Evolutionary conservation across 2,113 vertebrate species (phyloP).

Genomic region (Ascaphus truei): DNA sequence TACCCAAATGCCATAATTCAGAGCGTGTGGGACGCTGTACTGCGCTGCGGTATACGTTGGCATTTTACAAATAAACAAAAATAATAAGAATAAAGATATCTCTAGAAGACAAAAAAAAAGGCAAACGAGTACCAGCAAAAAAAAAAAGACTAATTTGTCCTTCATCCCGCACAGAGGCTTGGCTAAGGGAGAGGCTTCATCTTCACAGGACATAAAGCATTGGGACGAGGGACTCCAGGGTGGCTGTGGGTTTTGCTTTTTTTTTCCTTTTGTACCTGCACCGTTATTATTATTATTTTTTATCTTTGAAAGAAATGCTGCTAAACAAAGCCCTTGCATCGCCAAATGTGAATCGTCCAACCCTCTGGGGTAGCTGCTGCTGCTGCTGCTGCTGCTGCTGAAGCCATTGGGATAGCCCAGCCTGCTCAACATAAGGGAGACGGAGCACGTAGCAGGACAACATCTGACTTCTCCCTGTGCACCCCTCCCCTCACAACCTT

Average conservation of each 20-base stretch:
- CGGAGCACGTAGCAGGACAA: slow-evolving; percentile 50
- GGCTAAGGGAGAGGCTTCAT: background rate
- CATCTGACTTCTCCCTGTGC: slow-evolving; percentile 42
- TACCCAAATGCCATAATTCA: background rate
- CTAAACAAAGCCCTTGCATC: background rate
- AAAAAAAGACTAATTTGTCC: background rate
- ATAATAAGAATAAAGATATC: no score
- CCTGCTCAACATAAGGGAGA: slow-evolving; percentile 55
- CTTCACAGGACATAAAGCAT: no score
- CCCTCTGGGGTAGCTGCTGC: slow-evolving; percentile 37
- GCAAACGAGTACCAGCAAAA: no score
- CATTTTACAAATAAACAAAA: no score
- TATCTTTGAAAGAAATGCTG: no score
- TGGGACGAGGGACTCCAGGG: no score
- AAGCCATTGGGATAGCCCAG: slow-evolving; percentile 64
- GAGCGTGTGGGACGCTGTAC: background rate
- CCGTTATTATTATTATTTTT: no score
- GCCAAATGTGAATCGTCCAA: slow-evolving; percentile 37
- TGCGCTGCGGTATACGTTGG: no score
- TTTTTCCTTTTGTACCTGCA: no score
- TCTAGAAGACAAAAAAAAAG: no score
- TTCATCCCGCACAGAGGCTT: background rate
- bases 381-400: slow-evolving; percentile 27
- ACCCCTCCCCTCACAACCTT: slow-evolving; percentile 20
- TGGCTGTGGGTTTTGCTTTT: no score